Base-by-base conservation (phyloP, 1,140 invertebrate genomes). In the Drosophila ogumai region DNA sequence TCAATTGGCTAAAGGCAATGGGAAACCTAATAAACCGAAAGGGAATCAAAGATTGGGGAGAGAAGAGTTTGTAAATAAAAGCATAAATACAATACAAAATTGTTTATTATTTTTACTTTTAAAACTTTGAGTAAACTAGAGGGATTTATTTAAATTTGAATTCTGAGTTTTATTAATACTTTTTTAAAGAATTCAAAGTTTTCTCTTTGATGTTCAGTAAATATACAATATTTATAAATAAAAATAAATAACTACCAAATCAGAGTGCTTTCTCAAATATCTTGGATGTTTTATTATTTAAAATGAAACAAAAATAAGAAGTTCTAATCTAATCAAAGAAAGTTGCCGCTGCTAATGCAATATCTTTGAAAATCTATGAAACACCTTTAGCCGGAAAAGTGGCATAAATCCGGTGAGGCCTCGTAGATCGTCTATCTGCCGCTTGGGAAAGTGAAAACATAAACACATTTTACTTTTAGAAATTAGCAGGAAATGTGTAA, bases 401-500 rank as follows among this genome's bases (percentile, higher is more conserved):
- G 67, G 8, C 2, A 25, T 38, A 34, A 43, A 9, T 44, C 12
- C 17, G 50, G 49, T 38, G 31, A 61, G 60, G 15, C 15, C 47
- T 56, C 10, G 15, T 1, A 72, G 82, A 87, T 87, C 9, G 7
- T 6, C 9, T 81, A 79, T 82, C 82, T 47, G 17, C 12, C 47
- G 66, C 6, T 32, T 17, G 40, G 43, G 22, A 65, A 73, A 84
- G 84, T 80, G 82, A 82, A 82, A 79, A 76, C 31, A 64, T 61
- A 82, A 76, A 87, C 82, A 86, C 82, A 68, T 79, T 80, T 68
- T 41, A 40, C 68, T 12, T 31, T 28, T 38, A 46, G 15, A 60
- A 75, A 46, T 87, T 82, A 65, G 41, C 68, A 90, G 77, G 73
- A 88, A 88, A 84, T 80, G 84, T 85, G 84, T 81, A 73, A 85